Evolutionary conservation across 30 jellyfish, hydroid and myxozoan species (phyloP).

Genomic region (Pelagia noctiluca): DNA sequence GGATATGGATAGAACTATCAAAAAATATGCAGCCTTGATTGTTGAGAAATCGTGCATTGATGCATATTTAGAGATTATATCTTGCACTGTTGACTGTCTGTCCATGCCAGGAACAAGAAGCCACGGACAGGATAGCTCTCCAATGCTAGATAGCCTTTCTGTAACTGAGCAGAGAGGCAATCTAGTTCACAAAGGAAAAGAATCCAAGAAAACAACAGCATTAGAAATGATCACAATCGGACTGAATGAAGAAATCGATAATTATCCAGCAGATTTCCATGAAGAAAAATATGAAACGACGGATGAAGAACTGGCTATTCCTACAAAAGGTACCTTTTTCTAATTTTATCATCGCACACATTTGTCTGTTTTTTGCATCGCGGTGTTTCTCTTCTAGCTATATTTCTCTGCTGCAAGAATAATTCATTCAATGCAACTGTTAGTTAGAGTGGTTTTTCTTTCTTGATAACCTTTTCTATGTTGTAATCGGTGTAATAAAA

Average conservation of each 20-base stretch:
- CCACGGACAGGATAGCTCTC: neutral
- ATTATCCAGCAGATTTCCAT: neutral
- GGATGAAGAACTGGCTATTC: too few relatives aligned
- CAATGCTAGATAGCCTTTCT: neutral
- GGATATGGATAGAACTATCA: neutral
- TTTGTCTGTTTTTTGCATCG: too few relatives aligned
- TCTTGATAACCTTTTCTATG: too few relatives aligned
- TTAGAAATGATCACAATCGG: neutral
- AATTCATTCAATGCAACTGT: too few relatives aligned
- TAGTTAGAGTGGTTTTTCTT: too few relatives aligned
- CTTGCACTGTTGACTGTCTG: neutral
- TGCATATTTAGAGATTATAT: conserved; percentile 32
- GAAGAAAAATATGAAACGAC: too few relatives aligned
- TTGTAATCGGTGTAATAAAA: too few relatives aligned
- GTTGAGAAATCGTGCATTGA: conserved; percentile 30
- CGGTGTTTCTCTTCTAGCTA: too few relatives aligned
- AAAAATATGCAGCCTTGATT: neutral
- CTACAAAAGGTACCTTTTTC: too few relatives aligned
- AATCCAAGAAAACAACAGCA: neutral
- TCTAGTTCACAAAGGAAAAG: neutral
- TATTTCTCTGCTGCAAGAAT: too few relatives aligned
- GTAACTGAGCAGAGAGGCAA: neutral
- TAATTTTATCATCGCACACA: too few relatives aligned
- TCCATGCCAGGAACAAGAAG: neutral
- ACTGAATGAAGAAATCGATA: neutral